Conservation (phyloP, 2,888 invertebrate genomes). For the Hylaea fasciaria region DNA sequence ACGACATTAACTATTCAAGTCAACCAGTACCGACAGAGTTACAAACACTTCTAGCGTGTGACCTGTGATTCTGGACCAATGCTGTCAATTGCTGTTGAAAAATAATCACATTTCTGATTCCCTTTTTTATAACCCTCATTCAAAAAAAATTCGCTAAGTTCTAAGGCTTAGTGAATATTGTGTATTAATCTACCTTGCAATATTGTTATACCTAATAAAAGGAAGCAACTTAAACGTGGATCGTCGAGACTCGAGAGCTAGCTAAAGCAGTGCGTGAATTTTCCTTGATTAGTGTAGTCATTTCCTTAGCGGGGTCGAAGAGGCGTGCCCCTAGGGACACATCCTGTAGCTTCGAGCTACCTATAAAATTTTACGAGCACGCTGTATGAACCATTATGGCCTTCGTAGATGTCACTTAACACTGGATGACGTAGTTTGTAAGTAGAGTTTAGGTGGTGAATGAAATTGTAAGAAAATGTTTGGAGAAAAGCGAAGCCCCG, state of each 20-base stretch:
- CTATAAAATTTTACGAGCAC: slow-evolving; percentile 81
- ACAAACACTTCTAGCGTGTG: too few species aligned
- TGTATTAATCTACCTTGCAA: too few species aligned
- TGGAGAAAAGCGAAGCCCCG: not conserved
- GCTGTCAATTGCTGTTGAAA: too few species aligned
- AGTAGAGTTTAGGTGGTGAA: slow-evolving; percentile 51
- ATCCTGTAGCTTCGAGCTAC: slow-evolving; percentile 65
- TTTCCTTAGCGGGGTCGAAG: slow-evolving; percentile 51
- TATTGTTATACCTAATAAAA: too few species aligned
- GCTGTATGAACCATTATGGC: slow-evolving; percentile 75
- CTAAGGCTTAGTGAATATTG: too few species aligned
- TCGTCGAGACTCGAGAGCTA: too few species aligned
- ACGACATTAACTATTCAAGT: not conserved
- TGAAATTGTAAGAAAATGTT: slow-evolving; percentile 14
- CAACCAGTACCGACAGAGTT: not conserved
- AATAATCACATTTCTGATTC: too few species aligned
- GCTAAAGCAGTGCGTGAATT: slow-evolving; percentile 15
- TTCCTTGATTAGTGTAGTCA: slow-evolving; percentile 19
- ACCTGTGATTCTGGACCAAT: too few species aligned
- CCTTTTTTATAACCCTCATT: too few species aligned
- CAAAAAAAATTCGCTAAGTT: too few species aligned
- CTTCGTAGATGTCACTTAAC: slow-evolving; percentile 74
- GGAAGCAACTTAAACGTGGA: too few species aligned
- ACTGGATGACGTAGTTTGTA: slow-evolving; percentile 67
- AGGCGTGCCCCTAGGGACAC: slow-evolving; percentile 62